Conservation (phyloP, 2,888 invertebrate species). For the Isotomurus palustris region DNA sequence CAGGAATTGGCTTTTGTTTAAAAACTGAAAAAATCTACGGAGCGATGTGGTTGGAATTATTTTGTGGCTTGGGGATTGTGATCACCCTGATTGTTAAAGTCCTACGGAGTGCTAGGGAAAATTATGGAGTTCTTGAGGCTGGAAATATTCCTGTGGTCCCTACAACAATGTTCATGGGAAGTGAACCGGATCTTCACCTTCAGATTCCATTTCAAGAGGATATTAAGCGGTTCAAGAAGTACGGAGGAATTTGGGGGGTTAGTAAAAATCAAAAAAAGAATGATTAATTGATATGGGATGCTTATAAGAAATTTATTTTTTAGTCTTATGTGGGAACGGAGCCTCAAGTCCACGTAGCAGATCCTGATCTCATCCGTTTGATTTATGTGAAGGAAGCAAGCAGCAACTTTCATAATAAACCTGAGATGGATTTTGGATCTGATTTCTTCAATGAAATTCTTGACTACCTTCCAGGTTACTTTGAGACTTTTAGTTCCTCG, state of each 20-base stretch:
- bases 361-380: slow-evolving; percentile 24
- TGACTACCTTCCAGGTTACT: slow-evolving; percentile 28
- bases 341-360: slow-evolving; percentile 28
- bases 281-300: neutral
- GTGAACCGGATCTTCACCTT: slow-evolving; percentile 9
- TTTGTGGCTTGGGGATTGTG: no score
- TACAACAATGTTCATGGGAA: slow-evolving; percentile 14
- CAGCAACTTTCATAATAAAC: neutral
- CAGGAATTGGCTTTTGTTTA: no score
- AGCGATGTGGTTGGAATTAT: no score
- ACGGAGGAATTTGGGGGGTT: slow-evolving; percentile 24
- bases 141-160: slow-evolving; percentile 13
- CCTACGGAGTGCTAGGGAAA: slow-evolving; percentile 2
- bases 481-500: no score
- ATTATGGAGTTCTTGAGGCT: slow-evolving; percentile 16
- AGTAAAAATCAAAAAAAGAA: neutral
- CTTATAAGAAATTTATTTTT: neutral
- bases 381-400: slow-evolving; percentile 19
- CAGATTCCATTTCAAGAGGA: slow-evolving; percentile 13
- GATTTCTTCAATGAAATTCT: slow-evolving; percentile 31
- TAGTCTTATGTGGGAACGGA: slow-evolving; percentile 31
- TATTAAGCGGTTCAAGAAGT: slow-evolving; percentile 17
- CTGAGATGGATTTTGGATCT: neutral
- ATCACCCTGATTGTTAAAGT: neutral
- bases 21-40: no score